Percentiles rank a stretch among this genome's conserved stretches.
These are phyloP conservation scores for Hartigia nigra DNA, from an alignment of 2,888 invertebrate species.

Conservation along the genomic window DNA sequence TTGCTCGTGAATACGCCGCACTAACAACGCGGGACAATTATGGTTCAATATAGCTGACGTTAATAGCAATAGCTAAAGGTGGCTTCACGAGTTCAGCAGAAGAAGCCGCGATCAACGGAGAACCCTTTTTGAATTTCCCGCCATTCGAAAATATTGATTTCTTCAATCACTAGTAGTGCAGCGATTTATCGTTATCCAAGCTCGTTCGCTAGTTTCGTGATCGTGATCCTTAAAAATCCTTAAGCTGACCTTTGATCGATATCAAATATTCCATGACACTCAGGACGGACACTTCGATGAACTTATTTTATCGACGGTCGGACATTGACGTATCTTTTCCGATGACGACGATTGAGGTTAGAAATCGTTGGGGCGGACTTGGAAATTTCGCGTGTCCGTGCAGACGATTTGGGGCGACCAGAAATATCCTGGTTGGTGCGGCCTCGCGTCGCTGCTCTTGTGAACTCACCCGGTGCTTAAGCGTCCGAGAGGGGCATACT, in stretches of 20 bases:
- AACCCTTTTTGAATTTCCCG: background rate
- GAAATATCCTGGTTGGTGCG: background rate
- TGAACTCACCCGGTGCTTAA: slow-evolving; percentile 48
- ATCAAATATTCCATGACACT: background rate
- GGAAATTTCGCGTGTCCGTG: background rate
- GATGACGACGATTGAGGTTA: background rate
- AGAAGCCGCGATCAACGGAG: background rate
- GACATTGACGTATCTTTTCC: background rate
- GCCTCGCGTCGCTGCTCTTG: slow-evolving; percentile 32
- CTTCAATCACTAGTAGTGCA: background rate
- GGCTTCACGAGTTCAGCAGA: slow-evolving; percentile 37
- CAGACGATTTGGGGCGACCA: background rate
- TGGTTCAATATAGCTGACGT: slow-evolving; percentile 52
- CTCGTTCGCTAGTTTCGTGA: background rate
- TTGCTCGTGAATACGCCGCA: slow-evolving; percentile 42
- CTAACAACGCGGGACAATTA: slow-evolving; percentile 54
- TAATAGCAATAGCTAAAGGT: slow-evolving; percentile 45
- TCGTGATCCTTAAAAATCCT: background rate
- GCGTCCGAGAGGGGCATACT: slow-evolving; percentile 51
- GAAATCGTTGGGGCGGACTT: background rate
- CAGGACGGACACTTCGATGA: background rate
- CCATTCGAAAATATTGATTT: background rate
- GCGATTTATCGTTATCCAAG: background rate
- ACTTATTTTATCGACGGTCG: background rate
- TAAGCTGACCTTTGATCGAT: background rate